These are phyloP conservation scores for Salmo trutta DNA, from an alignment of 2,797 vertebrate genomes.

Conservation along the genomic window DNA sequence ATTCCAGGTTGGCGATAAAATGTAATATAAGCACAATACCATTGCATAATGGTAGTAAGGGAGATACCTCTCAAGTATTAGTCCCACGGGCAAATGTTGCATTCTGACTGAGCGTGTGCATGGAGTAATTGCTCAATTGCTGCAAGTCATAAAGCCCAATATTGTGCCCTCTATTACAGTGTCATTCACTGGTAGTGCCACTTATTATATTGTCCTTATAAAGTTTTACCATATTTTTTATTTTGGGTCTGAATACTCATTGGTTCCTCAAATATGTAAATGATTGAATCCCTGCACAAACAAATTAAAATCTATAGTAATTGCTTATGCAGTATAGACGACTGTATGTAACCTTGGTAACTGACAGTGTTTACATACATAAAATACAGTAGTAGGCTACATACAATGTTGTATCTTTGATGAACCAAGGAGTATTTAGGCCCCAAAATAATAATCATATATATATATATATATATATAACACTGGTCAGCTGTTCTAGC, in stretches of 20 bases:
- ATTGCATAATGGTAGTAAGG: not conserved
- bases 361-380: not conserved
- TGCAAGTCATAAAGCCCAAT: not conserved
- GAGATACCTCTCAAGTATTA: not conserved
- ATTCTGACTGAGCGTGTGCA: not conserved
- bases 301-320: not conserved
- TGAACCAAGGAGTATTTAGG: not conserved
- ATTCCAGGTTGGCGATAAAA: not conserved
- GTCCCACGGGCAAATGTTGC: not conserved
- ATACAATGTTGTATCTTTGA: not conserved
- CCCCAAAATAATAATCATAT: not conserved
- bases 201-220: not conserved
- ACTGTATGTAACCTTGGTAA: not conserved
- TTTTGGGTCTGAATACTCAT: not conserved
- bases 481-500: conserved; percentile 9
- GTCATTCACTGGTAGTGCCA: not conserved
- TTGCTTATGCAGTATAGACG: not conserved
- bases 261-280: not conserved
- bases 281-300: not conserved
- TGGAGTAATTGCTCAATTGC: not conserved
- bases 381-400: too few species aligned
- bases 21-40: not conserved
- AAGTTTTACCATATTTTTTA: not conserved
- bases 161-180: not conserved
- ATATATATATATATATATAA: not conserved